Percentiles rank a stretch among this genome's conserved stretches.
phyloP scores from a whole-genome alignment of 2,888 invertebrate species.

The Cantharis rufa region DNA sequence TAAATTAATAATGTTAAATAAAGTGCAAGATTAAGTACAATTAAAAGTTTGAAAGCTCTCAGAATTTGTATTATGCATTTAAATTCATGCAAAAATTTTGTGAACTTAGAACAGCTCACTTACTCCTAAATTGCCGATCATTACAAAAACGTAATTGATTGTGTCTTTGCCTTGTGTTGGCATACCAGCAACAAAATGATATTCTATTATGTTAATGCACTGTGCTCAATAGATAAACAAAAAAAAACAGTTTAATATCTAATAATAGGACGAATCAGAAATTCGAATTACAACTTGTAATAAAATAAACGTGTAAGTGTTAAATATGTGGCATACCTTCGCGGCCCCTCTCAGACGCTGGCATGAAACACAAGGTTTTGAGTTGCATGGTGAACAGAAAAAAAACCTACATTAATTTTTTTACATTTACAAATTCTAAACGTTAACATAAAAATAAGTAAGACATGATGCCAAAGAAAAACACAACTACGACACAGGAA shows the following conservation, averaged over 20 bases:
- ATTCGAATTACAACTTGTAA: slow-evolving; percentile 8
- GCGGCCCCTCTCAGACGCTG: slow-evolving; percentile 65
- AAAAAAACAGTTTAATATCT: slow-evolving; percentile 21
- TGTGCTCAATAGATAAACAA: slow-evolving; percentile 32
- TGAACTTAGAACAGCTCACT: neutral
- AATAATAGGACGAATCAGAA: slow-evolving; percentile 11
- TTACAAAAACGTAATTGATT: neutral
- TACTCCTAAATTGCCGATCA: neutral
- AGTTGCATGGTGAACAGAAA: slow-evolving; percentile 46
- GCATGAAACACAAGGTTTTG: slow-evolving; percentile 61
- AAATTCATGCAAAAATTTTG: neutral
- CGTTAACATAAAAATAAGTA: slow-evolving; percentile 6
- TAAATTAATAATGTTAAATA: neutral
- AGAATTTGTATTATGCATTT: neutral
- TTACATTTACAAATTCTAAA: slow-evolving; percentile 8
- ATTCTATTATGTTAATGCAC: slow-evolving; percentile 27
- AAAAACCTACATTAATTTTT: slow-evolving; percentile 22
- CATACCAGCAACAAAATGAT: slow-evolving; percentile 54
- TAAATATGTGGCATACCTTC: slow-evolving; percentile 58
- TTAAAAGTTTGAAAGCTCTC: neutral
- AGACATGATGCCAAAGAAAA: slow-evolving; percentile 2
- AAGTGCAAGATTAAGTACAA: neutral
- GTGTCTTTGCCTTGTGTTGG: slow-evolving; percentile 52
- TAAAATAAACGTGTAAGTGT: slow-evolving; percentile 44
- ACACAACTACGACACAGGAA: neutral